Conservation (phyloP, 1,140 invertebrate species). For the Drosophila teissieri region DNA sequence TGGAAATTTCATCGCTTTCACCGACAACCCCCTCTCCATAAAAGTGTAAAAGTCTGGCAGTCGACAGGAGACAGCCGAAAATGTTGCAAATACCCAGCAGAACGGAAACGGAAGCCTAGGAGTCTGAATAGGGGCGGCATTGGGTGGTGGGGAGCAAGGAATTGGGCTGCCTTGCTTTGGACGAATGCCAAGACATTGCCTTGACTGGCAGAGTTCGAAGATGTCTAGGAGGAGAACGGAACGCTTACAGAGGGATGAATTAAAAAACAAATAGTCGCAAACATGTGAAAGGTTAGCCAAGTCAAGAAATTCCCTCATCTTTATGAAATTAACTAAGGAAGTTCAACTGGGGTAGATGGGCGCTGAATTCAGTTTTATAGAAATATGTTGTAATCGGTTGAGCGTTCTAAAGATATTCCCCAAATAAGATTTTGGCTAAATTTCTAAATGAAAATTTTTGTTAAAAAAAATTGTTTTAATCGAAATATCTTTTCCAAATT, state of each 20-base stretch:
- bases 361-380: too few species aligned
- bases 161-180: constrained; percentile 36
- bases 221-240: neutral
- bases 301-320: neutral
- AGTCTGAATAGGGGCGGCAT: constrained; percentile 1
- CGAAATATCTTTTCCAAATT: too few species aligned
- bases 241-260: neutral
- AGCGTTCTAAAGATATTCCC: too few species aligned
- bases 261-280: neutral
- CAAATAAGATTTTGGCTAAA: too few species aligned
- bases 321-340: too few species aligned
- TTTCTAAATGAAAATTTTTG: too few species aligned
- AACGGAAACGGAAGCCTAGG: constrained; percentile 51
- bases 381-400: too few species aligned
- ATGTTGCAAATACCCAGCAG: constrained; percentile 48
- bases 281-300: neutral
- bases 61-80: constrained; percentile 63
- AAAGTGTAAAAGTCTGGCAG: constrained; percentile 27
- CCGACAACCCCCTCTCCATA: constrained; percentile 13
- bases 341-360: neutral
- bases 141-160: neutral
- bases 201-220: constrained; percentile 12
- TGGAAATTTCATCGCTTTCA: constrained; percentile 57
- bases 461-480: too few species aligned
- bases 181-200: constrained; percentile 46